Base-by-base conservation (phyloP, 2,888 invertebrate species). In the Silvanus unidentatus region DNA sequence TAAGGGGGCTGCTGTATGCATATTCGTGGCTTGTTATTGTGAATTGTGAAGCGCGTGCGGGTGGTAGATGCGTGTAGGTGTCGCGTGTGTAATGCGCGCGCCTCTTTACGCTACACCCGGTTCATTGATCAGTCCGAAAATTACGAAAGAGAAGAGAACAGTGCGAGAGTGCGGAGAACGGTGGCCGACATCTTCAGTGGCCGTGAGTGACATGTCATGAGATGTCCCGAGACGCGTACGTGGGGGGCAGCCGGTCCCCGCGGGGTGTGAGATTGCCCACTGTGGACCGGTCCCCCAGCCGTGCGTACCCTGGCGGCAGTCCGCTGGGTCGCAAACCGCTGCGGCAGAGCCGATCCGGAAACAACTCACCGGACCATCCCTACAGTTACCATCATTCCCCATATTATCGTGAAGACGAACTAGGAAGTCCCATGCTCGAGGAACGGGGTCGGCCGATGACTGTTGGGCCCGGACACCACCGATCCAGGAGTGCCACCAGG, bases 221-320 rank as follows among this genome's bases (percentile, higher is more conserved):
- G 65, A 78, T 78, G 80, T 80, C 79, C 66, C 75, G 79, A 61
- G 79, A 80, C 72, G 77, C 78, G 70, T 80, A 80, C 71, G 72
- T 73, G 68, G 74, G 73, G 78, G 74, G 79, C 73, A 72, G 78
- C 76, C 74, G 83, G 76, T 79, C 81, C 76, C 77, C 83, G 77
- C 77, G 81, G 65, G 75, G 77, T 70, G 77, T 81, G 76, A 85
- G 83, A 73, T 76, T 90, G 76, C 89, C 90, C 70, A 89, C 88
- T 72, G 89, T 89, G 73, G 90, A 91, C 81, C 84, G 89, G 72
- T 88, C 88, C 73, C 90, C 90, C 72, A 87, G 88, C 66, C 80
- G 89, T 70, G 81, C 80, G 72, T 88, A 88, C 76, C 78, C 79
- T 54, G 82, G 84, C 72, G 74, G 74, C 60, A 75, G 78, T 64